phyloP scores from a whole-genome alignment of 2,113 vertebrate genomes.

The Oncorhynchus nerka region DNA sequence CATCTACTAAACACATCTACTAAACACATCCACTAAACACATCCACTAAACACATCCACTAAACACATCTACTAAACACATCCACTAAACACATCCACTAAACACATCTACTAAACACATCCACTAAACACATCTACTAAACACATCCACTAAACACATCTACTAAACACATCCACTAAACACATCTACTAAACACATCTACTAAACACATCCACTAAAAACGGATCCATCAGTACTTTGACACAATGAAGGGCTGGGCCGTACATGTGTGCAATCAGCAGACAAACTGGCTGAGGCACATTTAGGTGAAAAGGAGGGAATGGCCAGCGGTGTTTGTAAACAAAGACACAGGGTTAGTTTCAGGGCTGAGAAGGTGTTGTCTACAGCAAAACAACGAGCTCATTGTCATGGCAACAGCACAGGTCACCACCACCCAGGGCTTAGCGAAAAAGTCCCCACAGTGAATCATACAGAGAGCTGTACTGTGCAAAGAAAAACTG shows the following conservation, averaged over 20 bases:
- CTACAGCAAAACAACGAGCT: not conserved
- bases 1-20: too few species aligned
- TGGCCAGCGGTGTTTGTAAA: not conserved
- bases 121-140: too few species aligned
- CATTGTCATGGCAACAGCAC: not conserved
- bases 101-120: too few species aligned
- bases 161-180: too few species aligned
- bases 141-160: too few species aligned
- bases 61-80: too few species aligned
- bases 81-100: too few species aligned
- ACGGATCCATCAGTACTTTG: slow-evolving; percentile 34
- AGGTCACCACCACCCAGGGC: not conserved
- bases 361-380: not conserved
- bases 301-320: not conserved
- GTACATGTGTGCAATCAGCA: not conserved
- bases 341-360: not conserved
- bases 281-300: slow-evolving; percentile 23
- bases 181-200: not conserved
- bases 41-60: too few species aligned
- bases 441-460: not conserved
- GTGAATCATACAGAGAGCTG: not conserved
- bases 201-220: not conserved
- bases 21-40: too few species aligned
- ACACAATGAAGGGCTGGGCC: slow-evolving; percentile 42
- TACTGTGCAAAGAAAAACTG: not conserved